These are phyloP conservation scores for Diaperis boleti DNA, from an alignment of 2,888 invertebrate genomes.

Conservation along the genomic window DNA sequence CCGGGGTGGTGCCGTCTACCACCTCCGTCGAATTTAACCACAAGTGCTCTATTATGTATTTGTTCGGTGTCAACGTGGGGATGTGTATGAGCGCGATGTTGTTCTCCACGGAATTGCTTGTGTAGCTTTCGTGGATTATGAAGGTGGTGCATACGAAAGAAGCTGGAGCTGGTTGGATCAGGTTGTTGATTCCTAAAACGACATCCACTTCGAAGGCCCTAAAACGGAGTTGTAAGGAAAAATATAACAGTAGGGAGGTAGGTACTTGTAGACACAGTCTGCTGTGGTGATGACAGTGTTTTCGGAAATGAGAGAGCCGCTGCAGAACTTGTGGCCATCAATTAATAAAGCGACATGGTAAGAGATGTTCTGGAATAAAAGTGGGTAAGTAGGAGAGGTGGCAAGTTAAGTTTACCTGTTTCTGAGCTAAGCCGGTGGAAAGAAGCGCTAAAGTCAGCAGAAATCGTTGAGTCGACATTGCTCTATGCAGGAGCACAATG, in stretches of 20 bases:
- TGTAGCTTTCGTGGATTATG: background rate
- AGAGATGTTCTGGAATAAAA: background rate
- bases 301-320: background rate
- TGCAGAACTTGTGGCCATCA: background rate
- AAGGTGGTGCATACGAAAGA: background rate
- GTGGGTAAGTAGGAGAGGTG: background rate
- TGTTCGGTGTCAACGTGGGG: background rate
- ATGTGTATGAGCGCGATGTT: background rate
- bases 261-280: background rate
- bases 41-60: background rate
- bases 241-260: no score
- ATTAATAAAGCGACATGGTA: background rate
- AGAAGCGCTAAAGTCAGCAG: background rate
- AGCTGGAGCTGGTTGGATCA: background rate
- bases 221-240: no score
- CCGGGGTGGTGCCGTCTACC: background rate
- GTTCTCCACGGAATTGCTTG: background rate
- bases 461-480: background rate
- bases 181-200: background rate
- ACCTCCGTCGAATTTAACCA: background rate
- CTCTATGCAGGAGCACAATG: background rate
- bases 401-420: background rate
- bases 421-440: background rate
- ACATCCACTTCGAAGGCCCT: constrained; percentile 10
- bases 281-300: background rate